Evolutionary conservation across 2,113 vertebrate species (phyloP), one percentile per base, ranked within the genome.

Genomic region (Donacobius atricapilla): DNA sequence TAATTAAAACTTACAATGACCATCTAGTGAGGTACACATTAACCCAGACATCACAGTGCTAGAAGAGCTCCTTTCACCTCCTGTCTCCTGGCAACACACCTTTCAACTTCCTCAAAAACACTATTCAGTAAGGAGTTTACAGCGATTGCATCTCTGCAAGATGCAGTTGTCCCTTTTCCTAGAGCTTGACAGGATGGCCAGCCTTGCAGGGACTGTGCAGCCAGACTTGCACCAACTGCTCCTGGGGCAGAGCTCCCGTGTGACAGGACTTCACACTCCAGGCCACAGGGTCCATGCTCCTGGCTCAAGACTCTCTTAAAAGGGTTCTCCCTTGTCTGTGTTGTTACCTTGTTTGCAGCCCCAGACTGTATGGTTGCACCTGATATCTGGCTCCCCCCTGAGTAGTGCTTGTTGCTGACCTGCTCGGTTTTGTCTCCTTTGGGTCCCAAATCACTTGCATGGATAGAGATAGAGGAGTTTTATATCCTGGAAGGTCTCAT

Each of bases 341-440:
- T 57, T 15, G 3, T 19, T 12, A 8, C 9, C 4, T 22, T 3
- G 0, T 16, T 57, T 84, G 22, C 60, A 13, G 5, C 10, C 20
- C 17, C 44, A 39, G 23, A 30, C 40, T 28, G 11, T 9, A 12
- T 1, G 3, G 27, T 28, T 10, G 10, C 42, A 51, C 25, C 19
- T 44, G 48, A 80, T 68, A 21, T 10, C 35, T 1, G 1, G 4
- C 18, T 11, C 7, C 44, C 14, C 0, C 1, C 3, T 0, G 0
- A 89, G 20, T 0, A 0, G 1, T 0, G 5, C 47, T 79, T 50
- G 18, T 18, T 0, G 0, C 42, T 64, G 51, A 47, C 16, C 20
- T 1, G 5, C 39, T 71, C 1, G 0, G 0, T 54, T 75, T 66
- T 1, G 0, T 57, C 45, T 30, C 11, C 37, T 79, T 68, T 47